These are phyloP conservation scores for Neodontobutis hainanensis DNA, from an alignment of 2,113 vertebrate species.

Conservation along the genomic window DNA sequence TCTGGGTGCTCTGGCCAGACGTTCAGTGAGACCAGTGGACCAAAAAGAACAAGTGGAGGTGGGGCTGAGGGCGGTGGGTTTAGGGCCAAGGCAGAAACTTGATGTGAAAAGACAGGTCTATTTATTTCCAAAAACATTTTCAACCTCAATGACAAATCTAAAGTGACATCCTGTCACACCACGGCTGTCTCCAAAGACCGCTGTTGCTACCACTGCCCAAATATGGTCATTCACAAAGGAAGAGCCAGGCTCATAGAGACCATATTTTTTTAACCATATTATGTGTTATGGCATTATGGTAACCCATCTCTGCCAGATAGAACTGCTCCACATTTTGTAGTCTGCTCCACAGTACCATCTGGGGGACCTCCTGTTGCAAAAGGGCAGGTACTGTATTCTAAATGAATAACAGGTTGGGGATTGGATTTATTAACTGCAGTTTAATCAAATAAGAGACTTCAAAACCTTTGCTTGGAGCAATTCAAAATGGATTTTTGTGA, in stretches of 20 bases:
- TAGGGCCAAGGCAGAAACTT: slow-evolving; percentile 39
- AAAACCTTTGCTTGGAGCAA: too few relatives aligned
- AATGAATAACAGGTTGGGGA: too few relatives aligned
- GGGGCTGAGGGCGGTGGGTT: neutral
- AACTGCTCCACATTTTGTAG: too few relatives aligned
- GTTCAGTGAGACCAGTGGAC: slow-evolving; percentile 49
- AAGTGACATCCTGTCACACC: slow-evolving; percentile 55
- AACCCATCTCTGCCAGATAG: too few relatives aligned
- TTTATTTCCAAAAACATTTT: slow-evolving; percentile 66
- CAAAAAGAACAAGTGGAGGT: slow-evolving; percentile 27
- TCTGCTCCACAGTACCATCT: too few relatives aligned
- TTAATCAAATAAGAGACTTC: neutral
- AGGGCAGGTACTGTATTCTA: too few relatives aligned
- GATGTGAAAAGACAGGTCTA: slow-evolving; percentile 64
- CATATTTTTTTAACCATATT: slow-evolving; percentile 23
- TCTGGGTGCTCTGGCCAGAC: slow-evolving; percentile 17
- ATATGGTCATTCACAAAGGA: slow-evolving; percentile 40
- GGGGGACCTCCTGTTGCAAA: too few relatives aligned
- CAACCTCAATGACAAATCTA: slow-evolving; percentile 52
- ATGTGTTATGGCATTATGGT: neutral
- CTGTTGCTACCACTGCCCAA: slow-evolving; percentile 30
- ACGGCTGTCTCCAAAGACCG: slow-evolving; percentile 20
- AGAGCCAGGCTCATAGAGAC: neutral
- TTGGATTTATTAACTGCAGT: too few relatives aligned
- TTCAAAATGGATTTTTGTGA: too few relatives aligned